Evolutionary conservation across 2,888 invertebrate genomes (phyloP), one percentile per base, ranked within the genome.

Genomic region (Andrena dorsata): DNA sequence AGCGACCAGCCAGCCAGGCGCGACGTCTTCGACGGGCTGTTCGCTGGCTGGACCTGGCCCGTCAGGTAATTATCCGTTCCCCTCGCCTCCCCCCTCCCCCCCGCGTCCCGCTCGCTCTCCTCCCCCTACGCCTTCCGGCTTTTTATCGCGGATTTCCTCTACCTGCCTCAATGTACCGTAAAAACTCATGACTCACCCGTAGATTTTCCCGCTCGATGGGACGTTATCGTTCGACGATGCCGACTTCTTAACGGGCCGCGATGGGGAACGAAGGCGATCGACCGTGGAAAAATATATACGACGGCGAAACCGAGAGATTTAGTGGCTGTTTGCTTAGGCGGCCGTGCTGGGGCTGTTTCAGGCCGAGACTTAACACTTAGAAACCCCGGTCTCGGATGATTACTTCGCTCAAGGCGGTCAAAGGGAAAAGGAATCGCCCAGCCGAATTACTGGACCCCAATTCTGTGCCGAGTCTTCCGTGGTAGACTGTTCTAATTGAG

Each of bases 161-260:
- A 65, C 51, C 75, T 69, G 68, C 73, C 87, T 66, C 81, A 58
- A 72, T 73, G 81, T 70, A 81, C 87, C 82, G 87, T 87, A 76
- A 85, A 86, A 86, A 86, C 85, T 85, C 82, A 68, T 71, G 86
- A 81, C 87, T 80, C 77, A 53, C 71, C 78, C 61, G 75, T 66
- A 76, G 78, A 76, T 81, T 86, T 80, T 80, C 76, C 56, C 84
- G 77, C 79, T 83, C 86, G 86, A 87, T 79, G 84, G 60, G 74
- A 71, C 85, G 83, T 86, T 86, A 85, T 68, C 79, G 86, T 69
- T 76, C 86, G 73, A 68, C 64, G 75, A 78, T n/a, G 76, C 60
- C 70, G 61, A 23, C 77, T 76, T 71, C 84, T 69, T 80, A 65
- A 69, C 73, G 64, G 81, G 63, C 64, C 61, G 41, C 41, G 63